phyloP scores from a whole-genome alignment of 2,113 vertebrate genomes.

The Chionodraco myersi region DNA sequence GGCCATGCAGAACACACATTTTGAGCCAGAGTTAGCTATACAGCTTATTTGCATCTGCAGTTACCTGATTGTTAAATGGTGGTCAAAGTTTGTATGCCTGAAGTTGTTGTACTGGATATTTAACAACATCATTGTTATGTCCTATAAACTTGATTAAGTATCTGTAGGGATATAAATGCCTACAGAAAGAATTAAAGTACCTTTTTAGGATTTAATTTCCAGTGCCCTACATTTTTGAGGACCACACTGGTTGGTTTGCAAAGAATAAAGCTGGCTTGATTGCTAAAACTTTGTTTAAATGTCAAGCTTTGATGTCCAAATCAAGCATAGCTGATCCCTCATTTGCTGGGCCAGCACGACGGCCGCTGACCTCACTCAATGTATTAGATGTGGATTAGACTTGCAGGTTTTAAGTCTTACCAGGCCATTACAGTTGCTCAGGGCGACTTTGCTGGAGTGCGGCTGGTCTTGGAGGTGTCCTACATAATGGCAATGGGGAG shows the following conservation, averaged over 20 bases:
- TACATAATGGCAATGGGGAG: constrained; percentile 91
- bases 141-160: neutral
- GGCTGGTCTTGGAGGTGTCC: constrained; percentile 94
- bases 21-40: too few species aligned
- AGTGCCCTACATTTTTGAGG: constrained; percentile 1
- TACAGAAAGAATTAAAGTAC: neutral
- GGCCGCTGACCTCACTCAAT: constrained; percentile 27
- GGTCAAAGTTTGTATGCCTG: neutral
- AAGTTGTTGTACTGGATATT: constrained; percentile 13
- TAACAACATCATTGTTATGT: neutral
- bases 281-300: constrained; percentile 47
- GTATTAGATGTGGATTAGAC: constrained; percentile 32
- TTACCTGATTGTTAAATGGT: neutral
- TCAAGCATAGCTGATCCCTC: constrained; percentile 34
- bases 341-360: constrained; percentile 33
- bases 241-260: constrained; percentile 20
- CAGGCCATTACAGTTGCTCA: constrained; percentile 99
- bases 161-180: neutral
- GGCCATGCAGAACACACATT: too few species aligned
- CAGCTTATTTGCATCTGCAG: too few species aligned
- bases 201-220: neutral
- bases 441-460: constrained; percentile 91
- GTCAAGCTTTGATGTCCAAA: constrained; percentile 43
- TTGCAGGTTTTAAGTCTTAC: constrained; percentile 81
- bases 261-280: constrained; percentile 26